phyloP scores from a whole-genome alignment of 2,888 invertebrate species.

The Eupeodes latifasciatus region DNA sequence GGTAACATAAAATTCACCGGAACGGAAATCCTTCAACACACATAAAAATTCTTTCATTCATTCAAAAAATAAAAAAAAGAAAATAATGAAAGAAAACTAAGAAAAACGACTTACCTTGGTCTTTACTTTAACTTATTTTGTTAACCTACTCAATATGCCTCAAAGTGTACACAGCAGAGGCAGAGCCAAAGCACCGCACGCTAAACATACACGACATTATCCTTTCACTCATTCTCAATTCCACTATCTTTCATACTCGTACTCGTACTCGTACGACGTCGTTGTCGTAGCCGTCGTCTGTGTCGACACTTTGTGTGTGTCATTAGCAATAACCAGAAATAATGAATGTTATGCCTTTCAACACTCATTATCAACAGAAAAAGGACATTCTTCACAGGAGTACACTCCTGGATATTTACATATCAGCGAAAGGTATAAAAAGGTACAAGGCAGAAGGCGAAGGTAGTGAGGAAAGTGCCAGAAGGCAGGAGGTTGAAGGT shows the following conservation, averaged over 20 bases:
- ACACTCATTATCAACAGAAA: conserved; percentile 70
- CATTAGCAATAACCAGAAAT: conserved; percentile 67
- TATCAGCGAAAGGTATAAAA: conserved; percentile 52
- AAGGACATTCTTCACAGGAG: conserved; percentile 69
- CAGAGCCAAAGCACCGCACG: not conserved
- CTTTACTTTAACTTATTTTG: conserved; percentile 27
- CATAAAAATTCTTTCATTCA: conserved; percentile 34
- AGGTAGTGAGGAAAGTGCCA: not conserved
- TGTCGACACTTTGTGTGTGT: conserved; percentile 53
- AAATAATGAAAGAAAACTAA: not conserved
- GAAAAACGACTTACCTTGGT: conserved; percentile 18
- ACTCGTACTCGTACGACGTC: not conserved
- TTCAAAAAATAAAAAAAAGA: not conserved
- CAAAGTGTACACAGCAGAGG: conserved; percentile 13
- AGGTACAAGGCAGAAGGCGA: conserved; percentile 8
- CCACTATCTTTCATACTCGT: conserved; percentile 28
- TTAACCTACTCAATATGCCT: conserved; percentile 35
- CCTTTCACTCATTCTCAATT: conserved; percentile 36
- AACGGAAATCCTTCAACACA: conserved; percentile 69
- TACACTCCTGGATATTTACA: conserved; percentile 70
- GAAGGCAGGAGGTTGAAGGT: not conserved
- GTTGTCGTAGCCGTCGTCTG: conserved; percentile 22
- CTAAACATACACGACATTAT: conserved; percentile 18
- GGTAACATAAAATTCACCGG: conserved; percentile 36
- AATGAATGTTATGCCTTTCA: conserved; percentile 72